A percentile compares a stretch with the other conserved stretches of the same genome.
Conservation (phyloP, 2,113 vertebrate species). For the Nothobranchius kuhntae region DNA sequence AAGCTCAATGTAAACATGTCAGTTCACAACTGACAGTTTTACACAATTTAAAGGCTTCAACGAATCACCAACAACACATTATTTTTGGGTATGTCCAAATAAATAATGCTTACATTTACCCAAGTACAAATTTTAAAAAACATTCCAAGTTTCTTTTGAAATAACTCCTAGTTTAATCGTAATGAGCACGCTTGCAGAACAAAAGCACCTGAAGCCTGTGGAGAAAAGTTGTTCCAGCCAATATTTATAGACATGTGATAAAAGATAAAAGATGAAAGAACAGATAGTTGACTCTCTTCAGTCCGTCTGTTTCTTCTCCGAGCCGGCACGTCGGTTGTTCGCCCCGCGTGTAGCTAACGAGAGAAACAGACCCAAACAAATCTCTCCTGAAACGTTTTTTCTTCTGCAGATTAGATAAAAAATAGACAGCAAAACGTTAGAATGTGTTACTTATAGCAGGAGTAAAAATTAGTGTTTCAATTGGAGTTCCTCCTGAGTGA, state of each 20-base stretch:
- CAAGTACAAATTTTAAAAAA: conserved; percentile 37
- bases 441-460: not conserved
- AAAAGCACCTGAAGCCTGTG: conserved; percentile 59
- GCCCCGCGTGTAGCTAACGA: conserved; percentile 49
- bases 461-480: not conserved
- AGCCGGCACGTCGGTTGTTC: conserved; percentile 54
- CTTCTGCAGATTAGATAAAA: conserved; percentile 18
- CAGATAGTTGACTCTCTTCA: conserved; percentile 55
- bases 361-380: conserved; percentile 55
- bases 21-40: conserved; percentile 1
- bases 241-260: conserved; percentile 63
- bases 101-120: conserved; percentile 15
- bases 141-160: conserved; percentile 42
- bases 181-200: conserved; percentile 52
- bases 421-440: no score
- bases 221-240: conserved; percentile 60
- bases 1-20: conserved; percentile 49
- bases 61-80: conserved; percentile 11
- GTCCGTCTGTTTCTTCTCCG: conserved; percentile 52
- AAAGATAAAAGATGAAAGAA: conserved; percentile 66
- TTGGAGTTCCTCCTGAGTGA: not conserved
- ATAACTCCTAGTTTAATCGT: conserved; percentile 45
- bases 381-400: conserved; percentile 45
- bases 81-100: conserved; percentile 17
- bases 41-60: conserved; percentile 10